A percentile compares a stretch with the other conserved stretches of the same genome.
Conservation (phyloP, 2,113 vertebrate genomes). For the Delphinapterus leucas region DNA sequence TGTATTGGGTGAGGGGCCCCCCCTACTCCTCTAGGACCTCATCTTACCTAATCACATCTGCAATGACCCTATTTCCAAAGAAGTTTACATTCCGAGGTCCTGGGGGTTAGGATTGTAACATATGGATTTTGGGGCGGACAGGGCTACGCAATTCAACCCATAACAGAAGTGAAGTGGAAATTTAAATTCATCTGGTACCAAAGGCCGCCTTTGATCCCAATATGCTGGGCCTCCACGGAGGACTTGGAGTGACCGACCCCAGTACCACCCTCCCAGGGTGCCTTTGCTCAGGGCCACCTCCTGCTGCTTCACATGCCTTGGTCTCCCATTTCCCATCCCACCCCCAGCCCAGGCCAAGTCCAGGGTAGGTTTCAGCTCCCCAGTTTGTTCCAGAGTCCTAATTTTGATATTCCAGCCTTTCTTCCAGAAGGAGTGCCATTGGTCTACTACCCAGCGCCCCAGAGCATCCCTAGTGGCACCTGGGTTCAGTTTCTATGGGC, state of each 20-base stretch:
- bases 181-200: background rate
- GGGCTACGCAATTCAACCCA: background rate
- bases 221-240: background rate
- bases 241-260: background rate
- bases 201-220: background rate
- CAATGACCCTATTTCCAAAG: background rate
- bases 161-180: background rate
- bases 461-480: background rate
- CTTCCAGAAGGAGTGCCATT: background rate
- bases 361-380: background rate
- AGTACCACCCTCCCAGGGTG: background rate
- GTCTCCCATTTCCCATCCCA: background rate
- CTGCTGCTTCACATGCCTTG: background rate
- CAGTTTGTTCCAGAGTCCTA: background rate
- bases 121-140: background rate
- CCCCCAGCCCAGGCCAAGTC: background rate
- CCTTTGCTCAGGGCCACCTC: background rate
- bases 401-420: background rate
- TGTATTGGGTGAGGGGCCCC: background rate
- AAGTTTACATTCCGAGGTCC: background rate
- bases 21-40: background rate
- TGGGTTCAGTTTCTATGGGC: background rate
- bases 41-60: background rate
- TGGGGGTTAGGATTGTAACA: background rate
- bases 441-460: background rate